phyloP scores from a whole-genome alignment of 2,888 invertebrate species.

The Amphipyra tragopoginis region DNA sequence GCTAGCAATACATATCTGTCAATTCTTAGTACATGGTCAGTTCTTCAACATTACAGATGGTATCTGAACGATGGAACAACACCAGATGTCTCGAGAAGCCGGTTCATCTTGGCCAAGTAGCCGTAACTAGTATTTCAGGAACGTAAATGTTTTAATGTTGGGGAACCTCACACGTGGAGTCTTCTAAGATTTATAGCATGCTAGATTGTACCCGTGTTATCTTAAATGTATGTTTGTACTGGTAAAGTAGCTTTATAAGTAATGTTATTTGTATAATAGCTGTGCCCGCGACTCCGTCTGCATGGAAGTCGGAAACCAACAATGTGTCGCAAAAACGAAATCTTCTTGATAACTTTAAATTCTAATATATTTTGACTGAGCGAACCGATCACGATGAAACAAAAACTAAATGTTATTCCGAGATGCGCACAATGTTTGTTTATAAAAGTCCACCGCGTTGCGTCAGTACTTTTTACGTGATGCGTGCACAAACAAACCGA shows the following conservation, averaged over 20 bases:
- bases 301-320: too few relatives aligned
- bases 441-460: too few relatives aligned
- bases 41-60: conserved; percentile 64
- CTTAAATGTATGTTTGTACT: background rate
- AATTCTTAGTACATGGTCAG: conserved; percentile 65
- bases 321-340: too few relatives aligned
- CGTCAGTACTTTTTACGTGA: too few relatives aligned
- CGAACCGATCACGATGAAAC: too few relatives aligned
- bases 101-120: conserved; percentile 51
- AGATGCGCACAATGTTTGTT: too few relatives aligned
- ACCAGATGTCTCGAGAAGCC: conserved; percentile 39
- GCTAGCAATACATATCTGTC: conserved; percentile 61
- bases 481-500: too few relatives aligned
- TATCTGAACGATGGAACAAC: conserved; percentile 59
- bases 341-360: too few relatives aligned
- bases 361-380: too few relatives aligned
- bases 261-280: too few relatives aligned
- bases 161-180: conserved; percentile 18
- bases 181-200: conserved; percentile 14
- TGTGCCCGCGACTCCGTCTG: too few relatives aligned
- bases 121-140: conserved; percentile 69
- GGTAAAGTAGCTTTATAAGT: background rate
- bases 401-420: too few relatives aligned
- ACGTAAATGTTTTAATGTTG: conserved; percentile 53
- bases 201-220: background rate